Evolutionary conservation across 2,797 vertebrate genomes (phyloP).

Genomic region (Nannoperca australis): DNA sequence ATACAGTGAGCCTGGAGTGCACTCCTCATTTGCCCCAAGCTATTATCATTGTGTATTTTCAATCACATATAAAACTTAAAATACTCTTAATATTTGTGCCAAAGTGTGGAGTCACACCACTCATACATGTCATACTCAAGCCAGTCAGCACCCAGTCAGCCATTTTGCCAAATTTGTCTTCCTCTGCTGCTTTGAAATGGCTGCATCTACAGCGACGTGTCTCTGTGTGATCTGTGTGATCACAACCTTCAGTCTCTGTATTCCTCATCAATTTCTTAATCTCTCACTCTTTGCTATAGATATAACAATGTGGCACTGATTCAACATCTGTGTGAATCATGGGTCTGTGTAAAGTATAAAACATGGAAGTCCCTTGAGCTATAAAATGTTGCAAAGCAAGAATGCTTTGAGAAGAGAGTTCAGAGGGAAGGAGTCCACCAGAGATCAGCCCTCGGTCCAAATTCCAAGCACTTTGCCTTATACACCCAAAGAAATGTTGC

Average conservation of each 20-base stretch:
- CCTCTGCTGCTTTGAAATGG: conserved; percentile 2
- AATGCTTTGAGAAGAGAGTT: conserved; percentile 55
- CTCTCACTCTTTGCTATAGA: conserved; percentile 18
- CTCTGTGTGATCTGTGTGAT: conserved; percentile 7
- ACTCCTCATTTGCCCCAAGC: neutral
- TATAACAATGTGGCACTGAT: conserved; percentile 1
- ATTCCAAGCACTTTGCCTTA: conserved; percentile 66
- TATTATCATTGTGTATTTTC: neutral
- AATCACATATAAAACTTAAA: conserved; percentile 7
- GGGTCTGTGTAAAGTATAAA: conserved; percentile 50
- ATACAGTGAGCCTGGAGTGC: neutral
- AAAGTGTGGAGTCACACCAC: neutral
- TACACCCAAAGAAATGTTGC: conserved; percentile 69
- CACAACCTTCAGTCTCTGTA: conserved; percentile 1
- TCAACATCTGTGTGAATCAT: conserved; percentile 38
- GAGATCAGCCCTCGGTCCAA: conserved; percentile 67
- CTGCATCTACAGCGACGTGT: neutral
- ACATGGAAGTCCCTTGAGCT: conserved; percentile 41
- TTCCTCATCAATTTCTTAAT: conserved; percentile 31
- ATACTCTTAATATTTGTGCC: neutral
- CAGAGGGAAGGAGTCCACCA: conserved; percentile 51
- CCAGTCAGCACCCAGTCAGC: neutral
- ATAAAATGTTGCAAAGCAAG: conserved; percentile 48
- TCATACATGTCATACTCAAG: neutral
- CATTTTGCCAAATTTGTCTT: conserved; percentile 30